Evolutionary conservation across 1,140 invertebrate species (phyloP).

Genomic region (Copidosoma floridanum): DNA sequence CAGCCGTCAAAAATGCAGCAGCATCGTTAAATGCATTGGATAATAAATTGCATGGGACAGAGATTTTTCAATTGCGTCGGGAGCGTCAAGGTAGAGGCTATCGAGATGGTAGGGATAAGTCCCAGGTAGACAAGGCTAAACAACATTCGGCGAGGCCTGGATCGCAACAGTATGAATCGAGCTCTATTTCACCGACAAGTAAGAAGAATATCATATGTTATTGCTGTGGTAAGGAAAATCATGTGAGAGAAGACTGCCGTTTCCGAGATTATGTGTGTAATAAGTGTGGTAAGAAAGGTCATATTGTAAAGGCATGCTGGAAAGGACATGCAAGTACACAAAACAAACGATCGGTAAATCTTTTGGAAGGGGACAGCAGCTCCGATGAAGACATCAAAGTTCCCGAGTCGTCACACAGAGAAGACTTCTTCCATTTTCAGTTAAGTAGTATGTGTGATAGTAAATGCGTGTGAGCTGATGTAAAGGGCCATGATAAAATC

Average conservation of each 20-base stretch:
- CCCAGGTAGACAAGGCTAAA: no score
- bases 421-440: background rate
- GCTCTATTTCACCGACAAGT: no score
- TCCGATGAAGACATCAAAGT: no score
- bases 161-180: no score
- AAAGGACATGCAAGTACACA: background rate
- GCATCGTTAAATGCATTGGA: background rate
- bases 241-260: conserved; percentile 15
- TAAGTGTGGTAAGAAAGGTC: conserved; percentile 24
- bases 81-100: no score
- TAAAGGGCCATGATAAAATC: no score
- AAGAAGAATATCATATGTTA: background rate
- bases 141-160: no score
- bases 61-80: no score
- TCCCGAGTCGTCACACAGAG: background rate
- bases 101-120: no score
- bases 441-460: background rate
- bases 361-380: background rate
- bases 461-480: background rate
- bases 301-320: conserved; percentile 27
- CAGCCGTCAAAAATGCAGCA: conserved; percentile 22
- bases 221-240: conserved; percentile 25
- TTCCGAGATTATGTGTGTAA: conserved; percentile 28
- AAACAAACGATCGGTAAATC: background rate
- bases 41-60: background rate